Base-by-base conservation (phyloP, 2,113 vertebrate species). In the Narcine bancroftii region DNA sequence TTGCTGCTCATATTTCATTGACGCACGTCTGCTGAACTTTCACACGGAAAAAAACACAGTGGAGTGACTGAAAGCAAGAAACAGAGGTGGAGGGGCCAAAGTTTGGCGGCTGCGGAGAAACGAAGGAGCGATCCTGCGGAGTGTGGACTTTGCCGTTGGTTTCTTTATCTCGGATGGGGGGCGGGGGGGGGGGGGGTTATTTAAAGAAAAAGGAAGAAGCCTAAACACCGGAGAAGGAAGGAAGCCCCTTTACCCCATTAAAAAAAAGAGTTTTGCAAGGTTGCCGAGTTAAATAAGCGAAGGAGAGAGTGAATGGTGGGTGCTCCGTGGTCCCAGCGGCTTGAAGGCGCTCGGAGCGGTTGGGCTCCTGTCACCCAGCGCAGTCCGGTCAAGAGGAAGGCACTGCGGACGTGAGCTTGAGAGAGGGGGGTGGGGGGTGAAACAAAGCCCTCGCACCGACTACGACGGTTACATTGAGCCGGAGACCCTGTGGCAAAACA, bases 11-110 rank as follows among this genome's bases (percentile, higher is more conserved):
- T 83, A 29, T 83, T 83, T 26, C 79, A 83, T 83, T 83, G 79
- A 83, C 79, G 79, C 79, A 83, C 3, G 69, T 26, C 50, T 33
- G 29, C 79, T 50, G 79, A 83, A 83, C 79, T 83, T 83, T 83
- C 79, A 83, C 79, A 83, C 79, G 79, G 79, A 83, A 83, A 83
- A 53, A n/a, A n/a, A n/a, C n/a, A 11, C 79, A 53, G 79, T 6
- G 47, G 77, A 33, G 47, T 4, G 79, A 50, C 10, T 6, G 79
- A 53, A 83, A 50, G 45, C 2, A 53, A 50, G 47, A 81, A 33
- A 50, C 76, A 50, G 77, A 76, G 36, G 17, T 36, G 17, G 19
- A 39, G 29, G 21, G 10, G 26, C 24, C 9, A 50, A 83, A 83
- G 79, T 53, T 83, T 53, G 79, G 79, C 47, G 47, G 2, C 29